Base-by-base conservation (phyloP, 2,888 invertebrate species). In the Torymus texanus region DNA sequence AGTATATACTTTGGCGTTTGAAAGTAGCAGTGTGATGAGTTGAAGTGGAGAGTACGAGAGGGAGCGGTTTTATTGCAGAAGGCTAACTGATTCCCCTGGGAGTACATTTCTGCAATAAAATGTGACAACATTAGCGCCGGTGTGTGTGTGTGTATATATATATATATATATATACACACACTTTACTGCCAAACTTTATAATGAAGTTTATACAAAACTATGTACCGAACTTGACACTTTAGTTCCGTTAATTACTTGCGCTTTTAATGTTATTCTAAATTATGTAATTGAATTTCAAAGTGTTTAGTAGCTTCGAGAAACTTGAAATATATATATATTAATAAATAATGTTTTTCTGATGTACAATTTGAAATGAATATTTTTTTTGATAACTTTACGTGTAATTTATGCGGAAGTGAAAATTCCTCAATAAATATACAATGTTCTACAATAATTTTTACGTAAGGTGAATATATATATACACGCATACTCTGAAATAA, bases 111-210 rank as follows among this genome's bases (percentile, higher is more conserved):
- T 13, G 50, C 53, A 67, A 75, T 75, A 75, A 75, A 67, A 75
- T 75, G 51, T 67, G 53, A 67, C 67, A 61, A 67, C 75, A 59
- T 75, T 67, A 66, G 41, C 67, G 2, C 8, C 12, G 16, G 29
- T 70, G n/a, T n/a, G n/a, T n/a, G n/a, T n/a, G n/a, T n/a, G n/a
- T n/a, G n/a, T n/a, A n/a, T n/a, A n/a, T n/a, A n/a, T n/a, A n/a
- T n/a, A n/a, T n/a, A 63, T 62, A 56, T 56, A 62, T 18, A 74
- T 21, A 21, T 21, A 21, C 3, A 50, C 50, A 56, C 21, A 67
- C 56, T 76, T 76, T 76, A 76, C 70, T 65, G 51, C 63, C 58
- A 70, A 76, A 76, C 70, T 76, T 65, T 21, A 58, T 55, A 70
- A 76, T 70, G 53, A 76, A 76, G 70, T 76, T 70, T 70, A 51